Evolutionary conservation across 2,797 vertebrate species (phyloP), one percentile per base, ranked within the genome.

Genomic region (Cuculus canorus): DNA sequence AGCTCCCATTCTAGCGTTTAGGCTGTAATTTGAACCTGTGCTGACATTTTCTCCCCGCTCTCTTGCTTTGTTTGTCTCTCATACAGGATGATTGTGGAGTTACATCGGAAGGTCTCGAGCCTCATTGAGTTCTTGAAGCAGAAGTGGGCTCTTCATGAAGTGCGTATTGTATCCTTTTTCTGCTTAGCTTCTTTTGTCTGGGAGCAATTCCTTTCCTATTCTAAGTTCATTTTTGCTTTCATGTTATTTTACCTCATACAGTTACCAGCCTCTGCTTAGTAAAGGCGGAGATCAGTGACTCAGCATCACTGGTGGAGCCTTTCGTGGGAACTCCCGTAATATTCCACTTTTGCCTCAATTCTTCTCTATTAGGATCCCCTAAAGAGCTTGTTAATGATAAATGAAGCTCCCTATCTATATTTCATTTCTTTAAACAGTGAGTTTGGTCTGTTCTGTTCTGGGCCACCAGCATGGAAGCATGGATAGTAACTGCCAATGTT

Each of bases 51-150:
- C 82, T 39, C 24, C 71, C 24, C 86, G 32, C 90, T 90, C 7
- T 18, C 43, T 75, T 80, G 18, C 15, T 41, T 75, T 93, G 28
- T 53, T 37, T 71, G 3, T 73, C 19, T 13, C n/a, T 24, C 11
- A 0, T 75, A 3, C 94, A 99, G 99, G 98, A 99, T 99, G 99
- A 98, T 99, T 8, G 99, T 99, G 93, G 99, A 99, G 95, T 98
- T 99, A 24, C 99, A 99, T 95, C 98, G 99, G 47, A 99, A 99
- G 91, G 99, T 99, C 47, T 99, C 99, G 95, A 99, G 99, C 95
- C 99, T 99, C 86, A 99, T 99, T 23, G 99, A 99, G 79, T 99
- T 99, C 95, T 97, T 99, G 95, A 99, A 99, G 94, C 99, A 99
- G 97, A 99, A 99, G 96, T 99, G 99, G 99, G 98, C 99, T 2